These are phyloP conservation scores for Dendrolimus kikuchii DNA, from an alignment of 1,140 invertebrate genomes.

Conservation along the genomic window DNA sequence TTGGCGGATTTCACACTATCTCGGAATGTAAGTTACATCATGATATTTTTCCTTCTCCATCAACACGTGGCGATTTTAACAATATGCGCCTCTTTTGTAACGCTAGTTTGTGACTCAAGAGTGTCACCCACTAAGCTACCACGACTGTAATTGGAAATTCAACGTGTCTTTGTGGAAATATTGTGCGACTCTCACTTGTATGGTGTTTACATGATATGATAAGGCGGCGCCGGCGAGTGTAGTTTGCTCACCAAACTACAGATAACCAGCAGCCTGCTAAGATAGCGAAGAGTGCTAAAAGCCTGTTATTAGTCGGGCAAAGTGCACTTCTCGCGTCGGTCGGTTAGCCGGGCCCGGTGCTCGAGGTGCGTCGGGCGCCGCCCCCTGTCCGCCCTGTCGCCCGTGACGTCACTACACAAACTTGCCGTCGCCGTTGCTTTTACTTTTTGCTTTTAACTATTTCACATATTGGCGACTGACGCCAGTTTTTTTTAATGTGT, in stretches of 20 bases:
- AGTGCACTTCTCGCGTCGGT: conserved; percentile 43
- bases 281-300: conserved; percentile 56
- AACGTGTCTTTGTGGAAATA: no score
- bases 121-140: no score
- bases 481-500: conserved; percentile 63
- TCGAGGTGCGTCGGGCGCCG: conserved; percentile 46
- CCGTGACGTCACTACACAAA: conserved; percentile 57
- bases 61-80: no score
- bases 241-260: conserved; percentile 34
- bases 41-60: no score
- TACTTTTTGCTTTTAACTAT: conserved; percentile 56
- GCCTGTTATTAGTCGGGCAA: conserved; percentile 46
- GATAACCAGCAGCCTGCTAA: conserved; percentile 42
- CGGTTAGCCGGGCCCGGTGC: conserved; percentile 32
- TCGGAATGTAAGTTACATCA: no score
- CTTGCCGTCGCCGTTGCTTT: conserved; percentile 39
- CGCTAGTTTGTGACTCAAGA: no score
- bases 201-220: conserved; percentile 57
- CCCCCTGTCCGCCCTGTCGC: conserved; percentile 60
- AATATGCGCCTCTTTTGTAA: no score
- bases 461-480: conserved; percentile 66
- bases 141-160: no score
- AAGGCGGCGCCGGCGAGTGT: conserved; percentile 62
- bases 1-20: no score
- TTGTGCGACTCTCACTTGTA: conserved; percentile 34